Evolutionary conservation across 2,888 invertebrate genomes (phyloP).

Genomic region (Pollenia amentaria): DNA sequence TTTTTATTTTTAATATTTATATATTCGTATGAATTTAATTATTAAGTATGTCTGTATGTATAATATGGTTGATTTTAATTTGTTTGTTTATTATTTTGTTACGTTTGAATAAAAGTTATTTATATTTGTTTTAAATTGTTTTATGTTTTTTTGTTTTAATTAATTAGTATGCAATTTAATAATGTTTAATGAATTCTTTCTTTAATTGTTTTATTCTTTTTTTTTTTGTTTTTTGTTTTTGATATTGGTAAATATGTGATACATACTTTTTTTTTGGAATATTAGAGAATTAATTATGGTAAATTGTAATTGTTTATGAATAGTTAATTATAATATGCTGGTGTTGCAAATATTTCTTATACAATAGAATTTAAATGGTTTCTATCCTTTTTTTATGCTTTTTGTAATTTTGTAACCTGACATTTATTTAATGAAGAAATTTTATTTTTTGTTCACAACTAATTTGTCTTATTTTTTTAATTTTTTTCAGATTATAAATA

Average conservation of each 20-base stretch:
- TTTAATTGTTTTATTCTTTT: constrained; percentile 10
- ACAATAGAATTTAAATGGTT: constrained; percentile 26
- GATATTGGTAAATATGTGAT: constrained; percentile 55
- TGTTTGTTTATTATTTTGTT: constrained; percentile 62
- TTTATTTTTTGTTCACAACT: constrained; percentile 46
- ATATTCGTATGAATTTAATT: constrained; percentile 21
- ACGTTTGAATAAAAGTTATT: constrained; percentile 72
- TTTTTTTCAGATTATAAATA: constrained; percentile 34
- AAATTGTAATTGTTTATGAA: constrained; percentile 51
- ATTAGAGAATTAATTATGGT: constrained; percentile 52
- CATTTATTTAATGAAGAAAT: constrained; percentile 41
- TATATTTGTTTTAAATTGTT: constrained; percentile 23
- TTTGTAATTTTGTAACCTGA: constrained; percentile 48
- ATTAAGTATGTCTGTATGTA: constrained; percentile 15
- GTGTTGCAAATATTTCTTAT: constrained; percentile 34
- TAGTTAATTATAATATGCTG: constrained; percentile 37
- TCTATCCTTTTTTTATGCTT: constrained; percentile 10
- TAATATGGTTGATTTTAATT: constrained; percentile 38
- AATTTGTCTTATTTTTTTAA: constrained; percentile 25
- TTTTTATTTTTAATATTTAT: constrained; percentile 48
- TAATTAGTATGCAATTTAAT: constrained; percentile 59
- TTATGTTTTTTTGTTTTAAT: constrained; percentile 14
- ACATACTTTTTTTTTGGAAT: constrained; percentile 24
- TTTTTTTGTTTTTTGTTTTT: constrained; percentile 35
- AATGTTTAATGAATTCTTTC: constrained; percentile 26